A percentile compares a stretch with the other conserved stretches of the same genome.
These are phyloP conservation scores for Drosophila seguyi DNA, from an alignment of 1,140 invertebrate species.

Conservation along the genomic window DNA sequence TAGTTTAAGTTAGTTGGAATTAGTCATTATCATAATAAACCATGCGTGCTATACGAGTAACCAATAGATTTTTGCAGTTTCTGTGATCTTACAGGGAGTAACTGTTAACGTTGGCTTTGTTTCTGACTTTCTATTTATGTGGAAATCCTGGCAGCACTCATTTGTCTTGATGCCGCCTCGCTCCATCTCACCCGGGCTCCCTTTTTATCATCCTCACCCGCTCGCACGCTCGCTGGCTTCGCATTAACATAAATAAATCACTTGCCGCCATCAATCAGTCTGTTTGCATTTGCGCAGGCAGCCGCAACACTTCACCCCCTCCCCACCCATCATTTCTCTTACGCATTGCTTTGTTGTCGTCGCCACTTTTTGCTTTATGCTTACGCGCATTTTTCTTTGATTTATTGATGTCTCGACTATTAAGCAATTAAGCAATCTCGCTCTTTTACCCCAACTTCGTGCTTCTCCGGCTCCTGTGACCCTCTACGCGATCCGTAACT, in stretches of 20 bases:
- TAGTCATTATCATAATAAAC: not conserved
- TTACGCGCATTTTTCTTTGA: conserved; percentile 78
- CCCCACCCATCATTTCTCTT: conserved; percentile 16
- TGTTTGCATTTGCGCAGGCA: conserved; percentile 72
- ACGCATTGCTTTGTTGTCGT: conserved; percentile 59
- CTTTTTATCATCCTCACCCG: conserved; percentile 5
- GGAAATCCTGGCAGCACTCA: conserved; percentile 25
- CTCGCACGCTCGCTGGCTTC: conserved; percentile 18
- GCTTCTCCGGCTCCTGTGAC: not conserved
- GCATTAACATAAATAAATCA: conserved; percentile 82
- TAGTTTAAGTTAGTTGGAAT: not conserved
- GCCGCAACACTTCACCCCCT: conserved; percentile 35
- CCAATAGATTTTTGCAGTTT: too few species aligned
- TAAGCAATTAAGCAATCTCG: conserved; percentile 69
- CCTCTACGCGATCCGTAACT: not conserved
- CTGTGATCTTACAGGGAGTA: not conserved
- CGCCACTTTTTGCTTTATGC: conserved; percentile 62
- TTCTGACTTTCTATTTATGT: not conserved
- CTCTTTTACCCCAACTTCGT: conserved; percentile 12
- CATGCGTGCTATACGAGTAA: not conserved
- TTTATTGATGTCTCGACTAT: conserved; percentile 81
- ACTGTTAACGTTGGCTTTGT: not conserved
- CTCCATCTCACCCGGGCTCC: not conserved
- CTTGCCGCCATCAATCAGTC: conserved; percentile 79
- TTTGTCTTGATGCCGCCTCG: conserved; percentile 10